These are phyloP conservation scores for Pithys albifrons DNA, from an alignment of 2,113 vertebrate genomes.

Conservation along the genomic window DNA sequence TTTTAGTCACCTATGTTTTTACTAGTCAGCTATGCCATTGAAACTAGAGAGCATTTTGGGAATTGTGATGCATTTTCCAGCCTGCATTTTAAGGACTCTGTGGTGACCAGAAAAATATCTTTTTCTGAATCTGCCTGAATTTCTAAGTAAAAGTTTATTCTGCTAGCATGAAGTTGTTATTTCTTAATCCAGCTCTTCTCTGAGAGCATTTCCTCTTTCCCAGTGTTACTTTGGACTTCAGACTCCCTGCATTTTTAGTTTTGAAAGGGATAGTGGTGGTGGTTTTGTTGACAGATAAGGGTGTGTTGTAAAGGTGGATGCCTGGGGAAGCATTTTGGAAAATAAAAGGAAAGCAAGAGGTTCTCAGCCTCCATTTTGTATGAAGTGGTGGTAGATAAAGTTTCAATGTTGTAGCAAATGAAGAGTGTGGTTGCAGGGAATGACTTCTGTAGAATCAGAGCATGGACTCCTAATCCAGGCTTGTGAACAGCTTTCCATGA, in stretches of 20 bases:
- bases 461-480: neutral
- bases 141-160: constrained; percentile 45
- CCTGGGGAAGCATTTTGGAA: neutral
- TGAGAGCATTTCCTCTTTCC: neutral
- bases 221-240: neutral
- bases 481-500: neutral
- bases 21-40: neutral
- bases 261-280: neutral
- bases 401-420: neutral
- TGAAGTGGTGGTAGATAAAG: neutral
- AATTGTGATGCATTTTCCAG: neutral
- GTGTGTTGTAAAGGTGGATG: neutral
- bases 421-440: neutral
- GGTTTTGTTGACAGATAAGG: neutral
- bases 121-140: neutral
- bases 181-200: neutral
- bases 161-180: neutral
- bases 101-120: neutral
- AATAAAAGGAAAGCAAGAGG: neutral
- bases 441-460: neutral
- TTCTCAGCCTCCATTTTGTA: neutral
- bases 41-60: neutral
- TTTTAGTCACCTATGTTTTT: neutral
- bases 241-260: neutral
- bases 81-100: neutral